A percentile compares a stretch with the other conserved stretches of the same genome.
Evolutionary conservation across 2,888 invertebrate species (phyloP).

Genomic region (Apamea anceps): DNA sequence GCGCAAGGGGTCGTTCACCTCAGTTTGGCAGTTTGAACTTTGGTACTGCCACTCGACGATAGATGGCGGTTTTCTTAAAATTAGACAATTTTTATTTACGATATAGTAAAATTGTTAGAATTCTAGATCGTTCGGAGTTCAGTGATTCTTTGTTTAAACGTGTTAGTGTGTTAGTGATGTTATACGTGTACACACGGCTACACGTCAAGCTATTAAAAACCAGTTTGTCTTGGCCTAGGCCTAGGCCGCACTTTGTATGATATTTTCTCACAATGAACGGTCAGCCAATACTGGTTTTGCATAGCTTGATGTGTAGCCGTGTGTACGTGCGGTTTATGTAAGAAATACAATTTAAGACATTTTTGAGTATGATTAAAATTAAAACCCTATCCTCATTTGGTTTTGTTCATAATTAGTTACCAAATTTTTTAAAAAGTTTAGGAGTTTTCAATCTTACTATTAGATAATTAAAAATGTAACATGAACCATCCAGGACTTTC

Average conservation of each 20-base stretch:
- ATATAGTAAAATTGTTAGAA: constrained; percentile 22
- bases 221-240: too few relatives aligned
- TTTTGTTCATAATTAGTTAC: neutral
- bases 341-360: neutral
- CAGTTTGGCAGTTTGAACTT: constrained; percentile 87
- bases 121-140: constrained; percentile 57
- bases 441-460: neutral
- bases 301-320: too few relatives aligned
- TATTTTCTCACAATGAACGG: too few relatives aligned
- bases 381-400: neutral
- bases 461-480: neutral
- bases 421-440: neutral
- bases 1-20: constrained; percentile 78
- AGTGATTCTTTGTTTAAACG: constrained; percentile 42
- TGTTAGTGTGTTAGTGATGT: constrained; percentile 56
- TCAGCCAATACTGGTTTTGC: too few relatives aligned
- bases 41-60: constrained; percentile 76
- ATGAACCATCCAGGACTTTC: neutral
- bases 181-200: too few relatives aligned
- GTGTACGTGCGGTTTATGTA: neutral
- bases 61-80: constrained; percentile 72
- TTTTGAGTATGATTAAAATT: neutral
- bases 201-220: too few relatives aligned
- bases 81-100: constrained; percentile 25
- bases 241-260: too few relatives aligned